Base-by-base conservation (phyloP, 2,113 vertebrate species). In the Himantopus leucocephalus region DNA sequence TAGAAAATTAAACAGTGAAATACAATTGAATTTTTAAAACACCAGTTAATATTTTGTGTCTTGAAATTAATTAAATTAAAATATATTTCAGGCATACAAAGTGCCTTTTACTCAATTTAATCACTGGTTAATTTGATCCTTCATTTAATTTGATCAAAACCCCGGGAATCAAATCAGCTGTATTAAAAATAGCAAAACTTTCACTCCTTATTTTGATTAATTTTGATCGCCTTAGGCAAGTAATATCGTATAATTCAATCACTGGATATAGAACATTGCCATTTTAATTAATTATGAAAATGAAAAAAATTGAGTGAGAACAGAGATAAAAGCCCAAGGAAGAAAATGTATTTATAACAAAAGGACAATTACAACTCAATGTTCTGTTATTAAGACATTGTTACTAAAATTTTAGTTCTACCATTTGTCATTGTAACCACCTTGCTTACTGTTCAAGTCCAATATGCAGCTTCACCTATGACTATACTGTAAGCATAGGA, bases 101-200 rank as follows among this genome's bases (percentile, higher is more conserved):
- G 88, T 97, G 91, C 39, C 74, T 96, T 96, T 97, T 97, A 97
- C 91, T 97, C 88, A 96, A 76, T 96, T 93, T 97, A 96, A 97
- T 96, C 92, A 97, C 81, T 94, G 92, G 79, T 89, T 95, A 96
- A 97, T 97, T 97, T 95, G 92, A 96, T 96, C 85, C 73, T 91
- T 91, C 91, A 95, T 97, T 97, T 97, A 96, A 97, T 97, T 96
- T 96, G 96, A 97, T 97, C 92, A 97, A 96, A 97, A 97, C 77
- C 67, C 59, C 56, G 94, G 91, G 94, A 97, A 97, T 96, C 85
- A 96, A 94, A 95, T 97, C 87, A 94, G 60, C 76, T 94, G 86
- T 96, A 96, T 97, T 96, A 97, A 96, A 97, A 97, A 97, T 94
- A 95, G 96, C 55, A 96, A 97, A 97, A 97, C 82, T 94, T 94